Percentiles rank a stretch among this genome's conserved stretches.
These are phyloP conservation scores for Tautogolabrus adspersus DNA, from an alignment of 2,113 vertebrate genomes.

Conservation along the genomic window DNA sequence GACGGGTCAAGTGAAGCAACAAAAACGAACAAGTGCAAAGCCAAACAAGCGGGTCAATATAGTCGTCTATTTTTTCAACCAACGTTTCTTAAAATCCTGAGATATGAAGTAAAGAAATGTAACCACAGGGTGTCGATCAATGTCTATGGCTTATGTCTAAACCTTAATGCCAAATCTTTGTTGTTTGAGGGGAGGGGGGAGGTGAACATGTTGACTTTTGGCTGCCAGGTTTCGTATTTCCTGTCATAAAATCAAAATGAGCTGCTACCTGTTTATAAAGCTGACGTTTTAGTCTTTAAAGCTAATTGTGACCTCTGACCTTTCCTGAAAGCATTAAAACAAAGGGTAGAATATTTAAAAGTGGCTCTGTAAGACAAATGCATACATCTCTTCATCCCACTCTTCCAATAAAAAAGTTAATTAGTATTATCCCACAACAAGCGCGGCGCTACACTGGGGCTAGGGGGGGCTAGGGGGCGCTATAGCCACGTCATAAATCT, in stretches of 20 bases:
- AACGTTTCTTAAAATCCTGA: background rate
- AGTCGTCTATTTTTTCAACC: background rate
- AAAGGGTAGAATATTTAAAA: no score
- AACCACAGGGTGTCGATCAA: background rate
- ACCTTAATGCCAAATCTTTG: no score
- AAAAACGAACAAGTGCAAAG: slow-evolving; percentile 45
- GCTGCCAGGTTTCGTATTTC: background rate
- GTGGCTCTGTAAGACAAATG: no score
- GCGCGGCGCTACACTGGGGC: no score
- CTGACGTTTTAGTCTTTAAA: background rate
- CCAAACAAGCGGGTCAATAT: slow-evolving; percentile 18
- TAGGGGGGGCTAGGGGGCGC: no score
- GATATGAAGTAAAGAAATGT: background rate
- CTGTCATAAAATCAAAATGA: no score
- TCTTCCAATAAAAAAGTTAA: no score
- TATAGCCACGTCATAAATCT: no score
- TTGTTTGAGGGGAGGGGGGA: no score
- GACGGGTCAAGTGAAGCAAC: background rate
- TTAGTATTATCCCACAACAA: no score
- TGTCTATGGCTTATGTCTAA: no score
- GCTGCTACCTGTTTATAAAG: background rate
- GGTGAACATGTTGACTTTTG: background rate
- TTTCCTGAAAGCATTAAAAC: background rate
- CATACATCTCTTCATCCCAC: no score
- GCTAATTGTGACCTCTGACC: slow-evolving; percentile 2